Evolutionary conservation across 2,888 invertebrate species (phyloP), one percentile per base, ranked within the genome.

Genomic region (Lepidocyrtoides sp.): DNA sequence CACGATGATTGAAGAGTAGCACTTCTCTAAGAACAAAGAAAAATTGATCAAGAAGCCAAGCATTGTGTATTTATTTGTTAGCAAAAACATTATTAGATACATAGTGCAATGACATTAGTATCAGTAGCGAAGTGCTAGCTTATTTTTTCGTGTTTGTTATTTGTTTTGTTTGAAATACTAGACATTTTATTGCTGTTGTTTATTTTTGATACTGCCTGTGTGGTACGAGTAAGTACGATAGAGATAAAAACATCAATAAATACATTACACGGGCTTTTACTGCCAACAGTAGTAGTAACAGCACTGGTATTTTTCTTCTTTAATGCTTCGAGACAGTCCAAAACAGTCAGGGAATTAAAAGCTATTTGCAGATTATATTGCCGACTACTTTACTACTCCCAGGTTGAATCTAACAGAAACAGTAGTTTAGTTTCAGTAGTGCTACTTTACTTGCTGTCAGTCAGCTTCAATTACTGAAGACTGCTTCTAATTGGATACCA

Each of bases 311-410:
- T n/a, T n/a, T 54, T 54, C 17, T 54, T 29, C 23, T 29, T 4
- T 29, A 17, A 63, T 26, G 12, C 63, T 14, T n/a, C 17, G 57
- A n/a, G n/a, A 63, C 17, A 54, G 26, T n/a, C 44, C 51, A 72
- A 51, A 54, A 57, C n/a, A n/a, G n/a, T n/a, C 29, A 48, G 75
- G 85, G 72, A 85, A 54, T 72, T 57, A 72, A 29, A 75, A 85
- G 85, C 85, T 72, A 85, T 85, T 85, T 85, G 85, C 75, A 84
- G 83, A 51, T 36, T 60, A 60, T 60, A n/a, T n/a, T n/a, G n/a
- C n/a, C n/a, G n/a, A n/a, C n/a, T n/a, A n/a, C n/a, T n/a, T n/a
- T n/a, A n/a, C n/a, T n/a, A n/a, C n/a, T n/a, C n/a, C n/a, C n/a
- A n/a, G n/a, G n/a, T n/a, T n/a, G n/a, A n/a, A n/a, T n/a, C n/a